Conservation (phyloP, 2,797 vertebrate genomes). For the Choloepus didactylus region DNA sequence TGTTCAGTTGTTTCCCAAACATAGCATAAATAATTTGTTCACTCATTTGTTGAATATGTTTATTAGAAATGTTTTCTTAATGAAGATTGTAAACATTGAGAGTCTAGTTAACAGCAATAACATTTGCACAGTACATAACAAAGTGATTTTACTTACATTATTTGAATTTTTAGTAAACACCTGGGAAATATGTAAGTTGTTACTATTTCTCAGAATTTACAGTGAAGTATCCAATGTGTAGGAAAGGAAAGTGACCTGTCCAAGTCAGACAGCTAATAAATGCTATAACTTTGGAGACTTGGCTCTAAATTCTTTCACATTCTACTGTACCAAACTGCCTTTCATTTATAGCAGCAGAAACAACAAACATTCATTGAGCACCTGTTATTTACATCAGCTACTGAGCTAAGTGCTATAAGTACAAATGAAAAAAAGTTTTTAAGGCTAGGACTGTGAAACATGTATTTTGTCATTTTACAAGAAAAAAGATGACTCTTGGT, state of each 20-base stretch:
- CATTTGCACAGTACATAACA: not conserved
- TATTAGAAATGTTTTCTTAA: not conserved
- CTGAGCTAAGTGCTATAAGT: not conserved
- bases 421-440: not conserved
- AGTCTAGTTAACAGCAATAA: not conserved
- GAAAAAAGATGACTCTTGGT: not conserved
- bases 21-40: not conserved
- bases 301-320: not conserved
- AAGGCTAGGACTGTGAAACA: not conserved
- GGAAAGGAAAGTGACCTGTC: not conserved
- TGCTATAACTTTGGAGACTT: not conserved
- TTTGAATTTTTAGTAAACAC: not conserved
- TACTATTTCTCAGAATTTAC: not conserved
- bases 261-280: not conserved
- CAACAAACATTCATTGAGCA: not conserved
- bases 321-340: not conserved
- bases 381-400: not conserved
- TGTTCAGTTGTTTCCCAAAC: not conserved
- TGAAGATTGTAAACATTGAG: not conserved
- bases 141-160: not conserved
- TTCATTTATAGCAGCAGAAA: not conserved
- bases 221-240: not conserved
- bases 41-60: not conserved
- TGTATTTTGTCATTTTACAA: constrained; percentile 5
- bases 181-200: not conserved